These are phyloP conservation scores for Chelon labrosus DNA, from an alignment of 2,797 vertebrate genomes.

Conservation along the genomic window DNA sequence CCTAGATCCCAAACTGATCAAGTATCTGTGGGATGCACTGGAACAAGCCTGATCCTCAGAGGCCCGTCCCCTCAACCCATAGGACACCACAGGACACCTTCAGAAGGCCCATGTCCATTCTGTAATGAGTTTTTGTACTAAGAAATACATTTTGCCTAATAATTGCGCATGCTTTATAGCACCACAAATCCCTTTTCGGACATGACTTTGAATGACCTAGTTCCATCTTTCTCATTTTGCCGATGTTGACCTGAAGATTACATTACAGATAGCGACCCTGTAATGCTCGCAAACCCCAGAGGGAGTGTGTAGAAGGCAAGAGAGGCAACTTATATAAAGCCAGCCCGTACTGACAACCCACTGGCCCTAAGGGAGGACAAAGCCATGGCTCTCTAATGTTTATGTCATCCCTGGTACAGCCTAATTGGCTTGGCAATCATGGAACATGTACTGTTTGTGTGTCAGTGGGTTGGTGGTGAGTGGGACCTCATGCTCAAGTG, in stretches of 20 bases:
- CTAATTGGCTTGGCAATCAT: conserved; percentile 65
- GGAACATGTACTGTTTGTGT: conserved; percentile 37
- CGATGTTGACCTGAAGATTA: conserved; percentile 54
- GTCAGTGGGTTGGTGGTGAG: conserved; percentile 30
- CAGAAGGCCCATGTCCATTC: too few species aligned
- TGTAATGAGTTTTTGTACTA: too few species aligned
- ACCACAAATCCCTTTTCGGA: conserved; percentile 23
- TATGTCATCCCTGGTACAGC: conserved; percentile 47
- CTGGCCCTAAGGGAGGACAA: conserved; percentile 46
- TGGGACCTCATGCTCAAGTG: conserved; percentile 8
- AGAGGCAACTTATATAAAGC: conserved; percentile 59
- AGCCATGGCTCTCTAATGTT: conserved; percentile 48
- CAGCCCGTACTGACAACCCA: conserved; percentile 39
- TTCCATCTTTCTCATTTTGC: conserved; percentile 24
- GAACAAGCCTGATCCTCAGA: too few species aligned
- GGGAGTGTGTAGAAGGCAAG: conserved; percentile 66
- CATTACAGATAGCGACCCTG: conserved; percentile 64
- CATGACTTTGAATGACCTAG: conserved; percentile 58
- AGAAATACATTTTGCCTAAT: too few species aligned
- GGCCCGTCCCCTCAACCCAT: too few species aligned
- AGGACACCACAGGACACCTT: too few species aligned
- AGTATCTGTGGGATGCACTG: too few species aligned
- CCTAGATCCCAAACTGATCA: too few species aligned
- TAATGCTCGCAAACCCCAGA: conserved; percentile 55
- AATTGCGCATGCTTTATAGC: not conserved